These are phyloP conservation scores for Aelia acuminata DNA, from an alignment of 2,888 invertebrate genomes.

Conservation along the genomic window DNA sequence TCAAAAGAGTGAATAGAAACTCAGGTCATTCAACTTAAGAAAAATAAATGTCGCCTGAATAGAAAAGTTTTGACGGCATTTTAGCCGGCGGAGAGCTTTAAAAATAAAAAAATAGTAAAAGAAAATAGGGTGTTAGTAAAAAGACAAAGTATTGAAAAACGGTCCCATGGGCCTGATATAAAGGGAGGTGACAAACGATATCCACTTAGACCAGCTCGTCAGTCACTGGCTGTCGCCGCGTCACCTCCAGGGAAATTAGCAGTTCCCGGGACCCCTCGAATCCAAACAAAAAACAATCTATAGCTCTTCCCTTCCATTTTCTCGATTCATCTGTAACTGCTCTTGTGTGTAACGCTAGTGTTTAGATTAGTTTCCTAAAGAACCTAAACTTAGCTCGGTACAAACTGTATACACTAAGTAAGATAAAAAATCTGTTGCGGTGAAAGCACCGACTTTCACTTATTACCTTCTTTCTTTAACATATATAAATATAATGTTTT, in stretches of 20 bases:
- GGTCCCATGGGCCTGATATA: constrained; percentile 29
- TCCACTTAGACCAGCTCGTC: constrained; percentile 43
- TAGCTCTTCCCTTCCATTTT: background rate
- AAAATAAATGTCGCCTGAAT: background rate
- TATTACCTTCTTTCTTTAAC: too few relatives aligned
- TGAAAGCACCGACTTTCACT: too few relatives aligned
- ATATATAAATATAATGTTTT: too few relatives aligned
- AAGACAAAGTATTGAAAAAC: constrained; percentile 44
- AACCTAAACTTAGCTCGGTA: too few relatives aligned
- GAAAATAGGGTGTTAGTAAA: constrained; percentile 18
- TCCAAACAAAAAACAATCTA: constrained; percentile 4
- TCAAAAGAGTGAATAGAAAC: background rate
- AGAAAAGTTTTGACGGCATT: background rate
- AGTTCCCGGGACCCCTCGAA: background rate
- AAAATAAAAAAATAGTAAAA: constrained; percentile 11
- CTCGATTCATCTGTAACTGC: background rate
- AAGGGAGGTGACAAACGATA: constrained; percentile 42
- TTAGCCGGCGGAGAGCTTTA: background rate
- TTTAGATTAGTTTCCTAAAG: background rate
- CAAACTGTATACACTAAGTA: too few relatives aligned
- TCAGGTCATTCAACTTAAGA: constrained; percentile 18
- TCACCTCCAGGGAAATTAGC: constrained; percentile 45
- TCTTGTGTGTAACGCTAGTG: too few relatives aligned
- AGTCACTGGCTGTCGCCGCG: constrained; percentile 38
- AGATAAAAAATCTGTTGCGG: too few relatives aligned